A percentile compares a stretch with the other conserved stretches of the same genome.
phyloP scores from a whole-genome alignment of 2,888 invertebrate species.

The Sphecodes monilicornis region DNA sequence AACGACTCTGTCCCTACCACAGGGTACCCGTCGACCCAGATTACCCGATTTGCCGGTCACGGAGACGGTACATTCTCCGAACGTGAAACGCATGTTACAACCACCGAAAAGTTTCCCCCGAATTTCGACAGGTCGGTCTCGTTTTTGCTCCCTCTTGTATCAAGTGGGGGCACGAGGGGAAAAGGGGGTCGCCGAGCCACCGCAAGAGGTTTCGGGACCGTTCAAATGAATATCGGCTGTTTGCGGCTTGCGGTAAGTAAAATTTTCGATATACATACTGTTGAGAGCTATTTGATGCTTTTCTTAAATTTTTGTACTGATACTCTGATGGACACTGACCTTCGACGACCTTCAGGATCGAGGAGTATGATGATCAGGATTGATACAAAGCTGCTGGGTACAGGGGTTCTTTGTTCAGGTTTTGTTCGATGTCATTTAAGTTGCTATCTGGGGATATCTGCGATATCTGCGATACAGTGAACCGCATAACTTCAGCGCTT shows the following conservation, averaged over 20 bases:
- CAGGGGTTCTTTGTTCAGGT: too few species aligned
- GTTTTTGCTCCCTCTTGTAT: not conserved
- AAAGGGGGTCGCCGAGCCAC: not conserved
- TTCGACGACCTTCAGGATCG: not conserved
- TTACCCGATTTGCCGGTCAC: constrained; percentile 36
- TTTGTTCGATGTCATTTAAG: too few species aligned
- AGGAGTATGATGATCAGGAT: not conserved
- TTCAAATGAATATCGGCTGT: constrained; percentile 14
- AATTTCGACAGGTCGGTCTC: constrained; percentile 8
- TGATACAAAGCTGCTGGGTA: not conserved
- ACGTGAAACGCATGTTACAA: not conserved
- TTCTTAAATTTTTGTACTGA: not conserved
- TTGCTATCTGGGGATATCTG: too few species aligned
- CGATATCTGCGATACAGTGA: too few species aligned
- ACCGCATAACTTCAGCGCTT: too few species aligned
- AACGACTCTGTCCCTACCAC: constrained; percentile 28
- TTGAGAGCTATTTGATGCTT: not conserved
- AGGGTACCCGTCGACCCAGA: constrained; percentile 59
- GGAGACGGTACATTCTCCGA: constrained; percentile 19
- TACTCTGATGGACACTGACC: not conserved
- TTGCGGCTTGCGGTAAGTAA: constrained; percentile 14
- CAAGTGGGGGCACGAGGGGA: not conserved
- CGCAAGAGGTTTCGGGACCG: not conserved
- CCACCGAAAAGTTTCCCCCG: not conserved
- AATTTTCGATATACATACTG: not conserved